A percentile compares a stretch with the other conserved stretches of the same genome.
Conservation (phyloP, 2,888 invertebrate species). For the Psococerastis gibbosa region DNA sequence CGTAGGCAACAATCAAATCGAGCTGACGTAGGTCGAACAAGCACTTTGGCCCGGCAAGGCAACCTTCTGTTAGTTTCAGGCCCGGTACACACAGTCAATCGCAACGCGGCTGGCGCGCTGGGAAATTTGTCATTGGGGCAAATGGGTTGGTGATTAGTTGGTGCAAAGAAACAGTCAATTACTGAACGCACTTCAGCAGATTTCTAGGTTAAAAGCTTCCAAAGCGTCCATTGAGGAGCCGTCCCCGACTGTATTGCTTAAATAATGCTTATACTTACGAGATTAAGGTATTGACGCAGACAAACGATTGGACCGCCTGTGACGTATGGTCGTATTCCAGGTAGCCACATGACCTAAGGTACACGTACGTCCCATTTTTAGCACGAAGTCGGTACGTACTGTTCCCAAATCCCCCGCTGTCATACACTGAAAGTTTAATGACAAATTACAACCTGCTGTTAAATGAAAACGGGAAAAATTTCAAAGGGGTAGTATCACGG, state of each 20-base stretch:
- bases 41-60: too few species aligned
- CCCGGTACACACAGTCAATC: too few species aligned
- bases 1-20: too few species aligned
- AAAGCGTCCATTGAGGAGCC: not conserved
- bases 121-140: too few species aligned
- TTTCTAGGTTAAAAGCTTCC: not conserved
- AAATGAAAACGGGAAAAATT: too few species aligned
- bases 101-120: not conserved
- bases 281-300: constrained; percentile 64
- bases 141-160: too few species aligned
- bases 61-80: too few species aligned
- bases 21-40: too few species aligned
- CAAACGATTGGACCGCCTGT: constrained; percentile 64
- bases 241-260: too few species aligned
- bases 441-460: too few species aligned
- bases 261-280: constrained; percentile 24
- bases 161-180: too few species aligned
- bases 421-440: constrained; percentile 73
- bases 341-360: constrained; percentile 64
- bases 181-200: not conserved
- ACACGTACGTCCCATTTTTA: constrained; percentile 68
- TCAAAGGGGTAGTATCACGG: too few species aligned
- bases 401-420: constrained; percentile 59
- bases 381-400: constrained; percentile 73
- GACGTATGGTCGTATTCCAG: constrained; percentile 60